These are phyloP conservation scores for Aphelocoma californica DNA, from an alignment of 2,797 vertebrate genomes.

Conservation along the genomic window DNA sequence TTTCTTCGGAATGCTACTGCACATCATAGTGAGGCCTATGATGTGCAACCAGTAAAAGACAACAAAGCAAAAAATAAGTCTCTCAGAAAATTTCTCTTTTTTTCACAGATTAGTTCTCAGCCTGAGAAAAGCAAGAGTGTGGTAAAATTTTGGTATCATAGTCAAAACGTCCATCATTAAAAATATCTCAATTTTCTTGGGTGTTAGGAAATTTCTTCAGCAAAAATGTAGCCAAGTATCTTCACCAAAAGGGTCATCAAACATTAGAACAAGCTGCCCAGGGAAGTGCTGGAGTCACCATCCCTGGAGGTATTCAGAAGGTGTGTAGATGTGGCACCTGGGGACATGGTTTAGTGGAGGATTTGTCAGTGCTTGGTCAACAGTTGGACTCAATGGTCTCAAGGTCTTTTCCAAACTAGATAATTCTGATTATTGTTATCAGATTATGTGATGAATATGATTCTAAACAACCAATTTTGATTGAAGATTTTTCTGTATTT, in stretches of 20 bases:
- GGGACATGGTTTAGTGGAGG: accelerated
- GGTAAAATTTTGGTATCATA: not conserved
- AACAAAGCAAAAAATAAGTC: not conserved
- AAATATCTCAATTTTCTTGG: not conserved
- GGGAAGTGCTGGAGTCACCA: not conserved
- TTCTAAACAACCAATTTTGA: not conserved
- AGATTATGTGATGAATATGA: not conserved
- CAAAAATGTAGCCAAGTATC: not conserved
- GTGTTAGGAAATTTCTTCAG: not conserved
- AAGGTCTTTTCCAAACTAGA: not conserved
- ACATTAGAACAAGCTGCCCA: not conserved
- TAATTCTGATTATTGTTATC: not conserved
- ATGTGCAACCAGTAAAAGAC: not conserved
- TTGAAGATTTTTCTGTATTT: not conserved
- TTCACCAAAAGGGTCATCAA: not conserved
- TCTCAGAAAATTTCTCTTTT: not conserved
- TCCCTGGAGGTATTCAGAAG: not conserved
- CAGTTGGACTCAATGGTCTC: accelerated
- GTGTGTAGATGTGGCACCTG: no score
- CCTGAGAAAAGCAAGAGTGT: not conserved
- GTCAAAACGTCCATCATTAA: not conserved
- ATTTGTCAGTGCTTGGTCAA: not conserved
- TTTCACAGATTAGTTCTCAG: not conserved
- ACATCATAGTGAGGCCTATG: not conserved
- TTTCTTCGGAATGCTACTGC: not conserved